Evolutionary conservation across 2,888 invertebrate species (phyloP).

Genomic region (Noctua pronuba): DNA sequence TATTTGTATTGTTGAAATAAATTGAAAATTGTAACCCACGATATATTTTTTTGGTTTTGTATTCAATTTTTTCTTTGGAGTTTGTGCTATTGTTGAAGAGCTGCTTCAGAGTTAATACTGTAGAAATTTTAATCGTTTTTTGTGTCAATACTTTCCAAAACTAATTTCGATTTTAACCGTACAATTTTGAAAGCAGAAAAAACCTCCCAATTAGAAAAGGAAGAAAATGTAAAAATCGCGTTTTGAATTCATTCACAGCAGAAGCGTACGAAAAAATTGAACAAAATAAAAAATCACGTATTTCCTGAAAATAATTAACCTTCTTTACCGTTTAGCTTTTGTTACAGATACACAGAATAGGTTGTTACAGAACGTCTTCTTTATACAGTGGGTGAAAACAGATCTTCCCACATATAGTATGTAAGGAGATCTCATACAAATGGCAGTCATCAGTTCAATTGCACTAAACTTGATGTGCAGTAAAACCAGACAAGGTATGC

Average conservation of each 20-base stretch:
- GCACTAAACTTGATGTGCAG: neutral
- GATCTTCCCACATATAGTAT: neutral
- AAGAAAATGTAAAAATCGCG: neutral
- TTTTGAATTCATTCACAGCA: constrained; percentile 9
- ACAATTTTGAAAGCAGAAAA: neutral
- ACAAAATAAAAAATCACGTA: neutral
- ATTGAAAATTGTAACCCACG: constrained; percentile 19
- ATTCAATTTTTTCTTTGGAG: neutral
- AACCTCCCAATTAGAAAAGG: neutral
- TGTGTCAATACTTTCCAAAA: neutral
- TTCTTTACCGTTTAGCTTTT: neutral
- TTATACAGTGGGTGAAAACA: neutral
- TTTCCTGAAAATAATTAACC: neutral
- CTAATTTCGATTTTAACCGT: neutral
- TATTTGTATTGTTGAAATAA: constrained; percentile 45
- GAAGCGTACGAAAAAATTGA: neutral
- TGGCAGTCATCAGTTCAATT: neutral
- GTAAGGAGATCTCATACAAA: neutral
- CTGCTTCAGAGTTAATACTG: neutral
- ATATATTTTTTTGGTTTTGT: neutral
- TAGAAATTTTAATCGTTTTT: neutral
- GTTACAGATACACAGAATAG: neutral
- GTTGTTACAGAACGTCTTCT: neutral
- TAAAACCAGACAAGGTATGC: neutral
- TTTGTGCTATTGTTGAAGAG: neutral